Percentiles rank a stretch among this genome's conserved stretches.
Evolutionary conservation across 2,888 invertebrate genomes (phyloP).

Genomic region (Tetragonula carbonaria): DNA sequence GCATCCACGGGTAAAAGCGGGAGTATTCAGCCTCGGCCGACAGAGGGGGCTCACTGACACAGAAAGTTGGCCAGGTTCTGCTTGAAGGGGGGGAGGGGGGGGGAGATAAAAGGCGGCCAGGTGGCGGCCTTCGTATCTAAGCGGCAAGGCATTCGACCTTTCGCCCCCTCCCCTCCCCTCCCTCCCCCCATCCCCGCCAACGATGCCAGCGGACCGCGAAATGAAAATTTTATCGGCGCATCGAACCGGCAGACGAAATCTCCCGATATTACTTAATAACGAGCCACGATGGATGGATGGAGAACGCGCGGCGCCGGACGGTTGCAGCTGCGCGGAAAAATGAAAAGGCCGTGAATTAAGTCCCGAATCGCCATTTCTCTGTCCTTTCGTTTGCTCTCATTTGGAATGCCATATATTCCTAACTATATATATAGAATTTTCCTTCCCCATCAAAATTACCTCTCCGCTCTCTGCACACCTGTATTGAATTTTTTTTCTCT

Average conservation of each 20-base stretch:
- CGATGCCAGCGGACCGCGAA: constrained; percentile 70
- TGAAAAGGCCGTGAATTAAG: constrained; percentile 51
- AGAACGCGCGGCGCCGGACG: constrained; percentile 26
- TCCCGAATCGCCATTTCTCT: constrained; percentile 15
- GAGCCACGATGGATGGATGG: constrained; percentile 64
- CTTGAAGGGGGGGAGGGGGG: background rate
- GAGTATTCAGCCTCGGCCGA: constrained; percentile 12
- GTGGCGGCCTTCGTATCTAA: constrained; percentile 27
- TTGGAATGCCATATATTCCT: background rate
- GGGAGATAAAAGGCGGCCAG: constrained; percentile 20
- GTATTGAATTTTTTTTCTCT: too few relatives aligned
- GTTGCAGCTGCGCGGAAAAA: constrained; percentile 56
- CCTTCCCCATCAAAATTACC: too few relatives aligned
- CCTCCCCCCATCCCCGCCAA: background rate
- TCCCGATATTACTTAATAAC: constrained; percentile 79
- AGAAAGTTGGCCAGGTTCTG: constrained; percentile 36
- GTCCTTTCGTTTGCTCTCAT: constrained; percentile 20
- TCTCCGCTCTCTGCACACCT: too few relatives aligned
- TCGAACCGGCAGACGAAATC: constrained; percentile 74
- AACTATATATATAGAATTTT: background rate
- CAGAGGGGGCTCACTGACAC: constrained; percentile 39
- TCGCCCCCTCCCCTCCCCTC: constrained; percentile 2
- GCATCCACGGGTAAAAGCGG: constrained; percentile 54
- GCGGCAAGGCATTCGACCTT: constrained; percentile 51
- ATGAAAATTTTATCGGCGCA: constrained; percentile 79